phyloP scores from a whole-genome alignment of 2,888 invertebrate species.

The Metallyticus violacea region DNA sequence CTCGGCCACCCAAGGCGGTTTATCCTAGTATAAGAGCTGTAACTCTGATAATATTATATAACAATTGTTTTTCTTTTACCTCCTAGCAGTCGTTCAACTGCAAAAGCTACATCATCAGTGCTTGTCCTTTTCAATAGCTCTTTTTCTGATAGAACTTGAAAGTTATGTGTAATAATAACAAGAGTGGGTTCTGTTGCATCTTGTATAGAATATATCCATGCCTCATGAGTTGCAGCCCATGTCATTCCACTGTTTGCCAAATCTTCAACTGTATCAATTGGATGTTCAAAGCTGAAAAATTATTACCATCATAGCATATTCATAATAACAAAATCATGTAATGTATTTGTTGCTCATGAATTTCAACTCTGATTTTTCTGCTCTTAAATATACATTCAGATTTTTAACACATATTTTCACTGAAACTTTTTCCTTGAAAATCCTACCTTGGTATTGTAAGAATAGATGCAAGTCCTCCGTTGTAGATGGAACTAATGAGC shows the following conservation, averaged over 20 bases:
- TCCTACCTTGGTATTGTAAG: slow-evolving; percentile 1
- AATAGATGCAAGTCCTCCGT: not conserved
- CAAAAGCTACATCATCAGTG: not conserved
- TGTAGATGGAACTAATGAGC: not conserved
- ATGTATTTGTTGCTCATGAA: not conserved
- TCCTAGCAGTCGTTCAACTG: slow-evolving; percentile 1
- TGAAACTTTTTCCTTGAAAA: not conserved
- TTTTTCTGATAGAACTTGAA: not conserved
- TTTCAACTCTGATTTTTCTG: not conserved
- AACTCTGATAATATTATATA: not conserved
- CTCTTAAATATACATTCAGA: too few species aligned
- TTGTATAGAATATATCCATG: not conserved
- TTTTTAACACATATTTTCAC: not conserved
- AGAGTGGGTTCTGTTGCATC: not conserved
- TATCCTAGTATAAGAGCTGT: too few species aligned
- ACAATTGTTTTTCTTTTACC: too few species aligned
- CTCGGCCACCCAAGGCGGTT: too few species aligned
- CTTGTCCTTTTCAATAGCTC: not conserved
- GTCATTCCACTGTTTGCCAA: not conserved
- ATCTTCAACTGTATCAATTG: not conserved
- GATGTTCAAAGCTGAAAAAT: not conserved
- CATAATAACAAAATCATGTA: not conserved
- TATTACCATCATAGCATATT: not conserved
- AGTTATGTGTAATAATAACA: not conserved
- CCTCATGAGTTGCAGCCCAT: slow-evolving; percentile 4